Percentiles rank a stretch among this genome's conserved stretches.
phyloP scores from a whole-genome alignment of 2,888 invertebrate genomes.

The Halictus quadricinctus region DNA sequence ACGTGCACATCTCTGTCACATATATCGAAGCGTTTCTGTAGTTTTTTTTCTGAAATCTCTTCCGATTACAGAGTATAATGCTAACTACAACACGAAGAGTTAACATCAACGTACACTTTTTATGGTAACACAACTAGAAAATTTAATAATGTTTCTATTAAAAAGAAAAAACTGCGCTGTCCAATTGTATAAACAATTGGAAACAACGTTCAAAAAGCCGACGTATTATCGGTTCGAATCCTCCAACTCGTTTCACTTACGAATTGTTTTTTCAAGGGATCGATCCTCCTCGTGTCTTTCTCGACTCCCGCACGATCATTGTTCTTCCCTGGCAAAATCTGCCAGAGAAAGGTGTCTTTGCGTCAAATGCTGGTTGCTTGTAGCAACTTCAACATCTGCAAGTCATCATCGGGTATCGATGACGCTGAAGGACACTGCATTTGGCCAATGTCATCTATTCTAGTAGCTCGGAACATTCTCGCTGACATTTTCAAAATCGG shows the following conservation, averaged over 20 bases:
- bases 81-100: too few species aligned
- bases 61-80: too few species aligned
- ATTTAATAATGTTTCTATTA: too few species aligned
- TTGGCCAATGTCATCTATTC: not conserved
- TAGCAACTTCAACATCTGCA: not conserved
- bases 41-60: too few species aligned
- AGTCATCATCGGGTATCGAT: constrained; percentile 7
- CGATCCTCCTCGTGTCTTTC: not conserved
- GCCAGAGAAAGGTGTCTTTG: not conserved
- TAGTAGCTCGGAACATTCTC: not conserved
- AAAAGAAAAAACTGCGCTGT: not conserved
- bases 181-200: not conserved
- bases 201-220: not conserved
- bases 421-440: not conserved
- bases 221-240: not conserved
- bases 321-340: not conserved
- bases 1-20: too few species aligned
- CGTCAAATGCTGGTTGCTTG: not conserved
- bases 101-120: too few species aligned
- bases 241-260: not conserved
- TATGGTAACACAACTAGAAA: too few species aligned
- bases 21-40: too few species aligned
- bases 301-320: not conserved
- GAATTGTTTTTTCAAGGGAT: not conserved
- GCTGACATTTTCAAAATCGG: not conserved